Conservation (phyloP, 2,888 invertebrate genomes). For the Parelbella ahira region DNA sequence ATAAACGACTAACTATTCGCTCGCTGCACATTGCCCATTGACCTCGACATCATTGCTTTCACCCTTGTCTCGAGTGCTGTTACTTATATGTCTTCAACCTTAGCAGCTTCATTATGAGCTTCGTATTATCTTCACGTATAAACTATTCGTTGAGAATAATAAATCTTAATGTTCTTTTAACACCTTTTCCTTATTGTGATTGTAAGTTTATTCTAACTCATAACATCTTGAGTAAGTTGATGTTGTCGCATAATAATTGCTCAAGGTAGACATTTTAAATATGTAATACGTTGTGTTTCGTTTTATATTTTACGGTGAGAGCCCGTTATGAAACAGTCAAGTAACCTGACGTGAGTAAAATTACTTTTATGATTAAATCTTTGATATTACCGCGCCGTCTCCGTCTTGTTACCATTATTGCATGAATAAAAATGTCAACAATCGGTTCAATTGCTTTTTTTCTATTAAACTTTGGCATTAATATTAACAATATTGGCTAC, state of each 20-base stretch:
- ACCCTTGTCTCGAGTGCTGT: constrained; percentile 34
- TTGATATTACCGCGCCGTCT: not conserved
- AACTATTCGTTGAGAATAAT: too few relatives aligned
- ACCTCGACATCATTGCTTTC: constrained; percentile 43
- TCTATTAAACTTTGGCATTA: too few relatives aligned
- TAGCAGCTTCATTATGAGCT: constrained; percentile 33
- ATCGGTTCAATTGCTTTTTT: too few relatives aligned
- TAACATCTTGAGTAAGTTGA: constrained; percentile 3
- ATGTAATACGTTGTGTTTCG: not conserved
- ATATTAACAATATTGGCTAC: too few relatives aligned
- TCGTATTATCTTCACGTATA: too few relatives aligned
- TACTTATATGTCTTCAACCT: constrained; percentile 32
- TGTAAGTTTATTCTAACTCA: not conserved
- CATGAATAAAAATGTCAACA: too few relatives aligned
- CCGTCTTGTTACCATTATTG: not conserved
- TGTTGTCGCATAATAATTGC: constrained; percentile 16
- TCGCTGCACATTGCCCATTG: constrained; percentile 46
- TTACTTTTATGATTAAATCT: constrained; percentile 9
- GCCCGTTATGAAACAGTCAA: not conserved
- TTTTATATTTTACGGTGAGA: not conserved
- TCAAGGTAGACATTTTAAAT: not conserved
- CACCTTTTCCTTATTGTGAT: too few relatives aligned
- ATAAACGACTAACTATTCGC: constrained; percentile 35
- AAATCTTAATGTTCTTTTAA: too few relatives aligned
- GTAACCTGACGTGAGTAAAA: constrained; percentile 8